Conservation (phyloP, 2,797 vertebrate genomes). For the Mus caroli region DNA sequence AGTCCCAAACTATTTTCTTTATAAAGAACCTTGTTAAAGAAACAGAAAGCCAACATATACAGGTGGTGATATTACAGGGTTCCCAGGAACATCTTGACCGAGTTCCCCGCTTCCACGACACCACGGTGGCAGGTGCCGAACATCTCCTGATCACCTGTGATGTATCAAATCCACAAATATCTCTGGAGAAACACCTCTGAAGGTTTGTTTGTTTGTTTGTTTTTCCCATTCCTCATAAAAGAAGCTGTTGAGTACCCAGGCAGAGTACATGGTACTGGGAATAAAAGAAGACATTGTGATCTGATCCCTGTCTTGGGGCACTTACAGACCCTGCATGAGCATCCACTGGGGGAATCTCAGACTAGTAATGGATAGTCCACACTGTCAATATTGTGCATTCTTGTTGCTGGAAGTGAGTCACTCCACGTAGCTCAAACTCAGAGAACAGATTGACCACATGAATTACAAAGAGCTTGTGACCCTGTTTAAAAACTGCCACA, state of each 20-base stretch:
- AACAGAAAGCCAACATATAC: background rate
- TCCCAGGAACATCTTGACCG: background rate
- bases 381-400: background rate
- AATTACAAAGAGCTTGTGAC: background rate
- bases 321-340: background rate
- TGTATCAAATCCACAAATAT: background rate
- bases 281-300: background rate
- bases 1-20: background rate
- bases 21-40: background rate
- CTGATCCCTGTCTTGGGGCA: background rate
- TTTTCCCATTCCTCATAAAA: background rate
- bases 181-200: background rate
- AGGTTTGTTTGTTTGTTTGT: background rate
- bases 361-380: background rate
- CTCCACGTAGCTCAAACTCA: background rate
- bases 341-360: background rate
- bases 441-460: background rate
- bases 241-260: background rate
- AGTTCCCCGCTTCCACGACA: background rate
- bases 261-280: background rate
- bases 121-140: background rate
- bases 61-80: background rate
- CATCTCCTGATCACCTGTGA: background rate
- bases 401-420: background rate
- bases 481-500: background rate